Base-by-base conservation (phyloP, 2,113 vertebrate species). In the Rhinopomastus cyanomelas region DNA sequence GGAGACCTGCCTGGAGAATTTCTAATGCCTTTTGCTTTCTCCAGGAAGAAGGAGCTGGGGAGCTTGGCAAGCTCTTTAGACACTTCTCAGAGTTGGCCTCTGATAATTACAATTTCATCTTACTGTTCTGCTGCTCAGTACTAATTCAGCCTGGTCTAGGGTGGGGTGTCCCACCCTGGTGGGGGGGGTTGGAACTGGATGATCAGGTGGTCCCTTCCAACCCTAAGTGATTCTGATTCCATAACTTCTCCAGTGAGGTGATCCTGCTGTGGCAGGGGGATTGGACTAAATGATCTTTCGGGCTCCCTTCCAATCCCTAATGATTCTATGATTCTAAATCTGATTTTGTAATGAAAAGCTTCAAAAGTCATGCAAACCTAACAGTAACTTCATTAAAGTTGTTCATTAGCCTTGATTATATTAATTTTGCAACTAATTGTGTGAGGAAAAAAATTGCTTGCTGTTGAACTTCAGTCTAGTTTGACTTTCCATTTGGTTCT, bases 31-130 rank as follows among this genome's bases (percentile, higher is more conserved):
- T 68, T 72, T 79, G 6, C 39, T 90, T 84, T 88, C 87, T 85
- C 46, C 20, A 34, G 71, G 36, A 88, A 84, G 27, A 85, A 71
- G 80, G 53, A 83, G 9, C 61, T 84, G 64, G 52, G 34, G 52
- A 83, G 34, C 32, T 94, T 93, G 74, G 77, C 86, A 90, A 66
- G 30, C n/a, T 60, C 53, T 85, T 81, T 83, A 81, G 76, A 81
- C 32, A 75, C 85, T 57, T 68, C 49, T 92, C 25, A n/a, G 68
- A 85, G 25, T 49, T 91, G 72, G 48, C 68, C 32, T 75, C 68
- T 89, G 77, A 85, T 85, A 81, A 60, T 78, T 92, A 65, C 36
- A 48, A 77, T 60, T 89, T 74, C 53, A 85, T 94, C 2, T 77
- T 77, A 37, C 37, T 29, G 34, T 44, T 83, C 32, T 83, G 25